Evolutionary conservation across 2,888 invertebrate species (phyloP).

Genomic region (Ecliptopera silaceata): DNA sequence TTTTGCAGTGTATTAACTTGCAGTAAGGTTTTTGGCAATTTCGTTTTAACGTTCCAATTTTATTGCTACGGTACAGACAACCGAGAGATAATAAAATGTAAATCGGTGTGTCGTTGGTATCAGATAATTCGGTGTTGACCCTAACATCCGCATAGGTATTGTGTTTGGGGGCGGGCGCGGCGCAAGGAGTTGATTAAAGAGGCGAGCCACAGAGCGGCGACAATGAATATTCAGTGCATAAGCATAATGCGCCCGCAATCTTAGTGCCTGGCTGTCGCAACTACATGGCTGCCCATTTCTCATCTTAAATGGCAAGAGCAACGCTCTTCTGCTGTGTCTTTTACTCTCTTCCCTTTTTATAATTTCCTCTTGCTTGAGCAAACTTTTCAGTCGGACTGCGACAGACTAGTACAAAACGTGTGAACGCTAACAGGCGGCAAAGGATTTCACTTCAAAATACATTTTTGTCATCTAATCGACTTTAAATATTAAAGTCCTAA

Average conservation of each 20-base stretch:
- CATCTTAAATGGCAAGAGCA: slow-evolving; percentile 73
- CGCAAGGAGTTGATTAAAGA: slow-evolving; percentile 72
- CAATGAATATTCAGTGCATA: slow-evolving; percentile 76
- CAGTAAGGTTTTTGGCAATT: background rate
- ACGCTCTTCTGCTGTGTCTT: slow-evolving; percentile 47
- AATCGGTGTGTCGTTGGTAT: slow-evolving; percentile 14
- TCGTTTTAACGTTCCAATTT: background rate
- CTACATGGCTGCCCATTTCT: slow-evolving; percentile 73
- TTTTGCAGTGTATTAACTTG: background rate
- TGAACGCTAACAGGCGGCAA: slow-evolving; percentile 31
- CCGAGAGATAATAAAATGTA: background rate
- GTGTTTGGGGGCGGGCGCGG: slow-evolving; percentile 40
- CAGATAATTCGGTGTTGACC: slow-evolving; percentile 26
- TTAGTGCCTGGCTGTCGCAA: slow-evolving; percentile 64
- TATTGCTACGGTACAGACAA: background rate
- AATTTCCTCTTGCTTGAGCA: slow-evolving; percentile 30
- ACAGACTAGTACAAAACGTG: slow-evolving; percentile 29
- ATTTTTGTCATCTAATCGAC: slow-evolving; percentile 20
- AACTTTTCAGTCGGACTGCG: slow-evolving; percentile 24
- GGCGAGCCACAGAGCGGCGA: slow-evolving; percentile 57
- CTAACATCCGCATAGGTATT: slow-evolving; percentile 43
- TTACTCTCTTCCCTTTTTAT: slow-evolving; percentile 35
- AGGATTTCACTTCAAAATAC: slow-evolving; percentile 1
- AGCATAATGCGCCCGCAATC: slow-evolving; percentile 72
- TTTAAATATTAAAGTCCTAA: slow-evolving; percentile 12